Conservation (phyloP, 2,113 vertebrate species). For the Mixornis gularis region DNA sequence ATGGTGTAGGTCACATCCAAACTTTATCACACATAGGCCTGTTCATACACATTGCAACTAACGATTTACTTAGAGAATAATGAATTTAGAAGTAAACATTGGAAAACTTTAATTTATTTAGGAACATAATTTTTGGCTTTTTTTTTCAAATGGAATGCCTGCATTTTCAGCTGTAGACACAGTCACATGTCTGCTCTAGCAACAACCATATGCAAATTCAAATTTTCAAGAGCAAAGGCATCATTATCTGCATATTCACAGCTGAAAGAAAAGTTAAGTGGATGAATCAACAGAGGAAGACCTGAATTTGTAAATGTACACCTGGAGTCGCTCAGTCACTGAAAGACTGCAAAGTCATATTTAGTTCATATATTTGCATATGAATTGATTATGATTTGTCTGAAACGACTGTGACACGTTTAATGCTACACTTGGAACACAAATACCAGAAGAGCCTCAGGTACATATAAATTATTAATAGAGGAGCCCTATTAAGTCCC, state of each 20-base stretch:
- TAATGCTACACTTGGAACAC: not conserved
- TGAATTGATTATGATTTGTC: not conserved
- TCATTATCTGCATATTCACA: not conserved
- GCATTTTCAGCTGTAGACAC: not conserved
- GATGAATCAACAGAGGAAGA: not conserved
- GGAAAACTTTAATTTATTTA: not conserved
- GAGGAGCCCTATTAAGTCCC: not conserved
- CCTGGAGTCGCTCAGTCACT: not conserved
- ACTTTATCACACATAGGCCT: not conserved
- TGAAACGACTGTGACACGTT: not conserved
- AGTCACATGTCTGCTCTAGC: not conserved
- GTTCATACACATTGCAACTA: not conserved
- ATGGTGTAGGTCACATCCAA: not conserved
- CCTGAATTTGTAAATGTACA: not conserved
- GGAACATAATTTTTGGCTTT: not conserved
- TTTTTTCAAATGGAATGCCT: not conserved
- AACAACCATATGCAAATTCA: not conserved
- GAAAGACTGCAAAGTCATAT: not conserved
- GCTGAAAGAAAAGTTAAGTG: slow-evolving; percentile 10
- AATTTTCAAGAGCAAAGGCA: not conserved
- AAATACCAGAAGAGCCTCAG: not conserved
- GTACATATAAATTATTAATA: not conserved
- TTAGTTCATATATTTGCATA: not conserved
- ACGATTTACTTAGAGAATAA: not conserved
- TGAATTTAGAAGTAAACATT: not conserved